These are phyloP conservation scores for Poeciliopsis prolifica DNA, from an alignment of 2,113 vertebrate species.

Conservation along the genomic window DNA sequence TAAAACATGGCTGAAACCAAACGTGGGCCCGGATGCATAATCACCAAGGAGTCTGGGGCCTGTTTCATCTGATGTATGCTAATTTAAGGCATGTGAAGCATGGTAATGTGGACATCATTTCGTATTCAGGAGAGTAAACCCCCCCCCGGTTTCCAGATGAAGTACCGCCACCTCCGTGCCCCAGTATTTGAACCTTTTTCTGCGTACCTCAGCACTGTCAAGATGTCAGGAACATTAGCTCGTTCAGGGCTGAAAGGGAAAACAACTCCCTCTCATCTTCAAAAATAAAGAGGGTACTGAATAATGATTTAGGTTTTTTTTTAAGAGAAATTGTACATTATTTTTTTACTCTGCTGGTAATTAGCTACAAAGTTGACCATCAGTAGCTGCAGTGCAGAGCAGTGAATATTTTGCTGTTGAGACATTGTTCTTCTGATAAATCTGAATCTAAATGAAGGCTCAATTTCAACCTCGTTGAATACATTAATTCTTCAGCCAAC, in stretches of 20 bases:
- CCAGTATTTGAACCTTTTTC: conserved; percentile 54
- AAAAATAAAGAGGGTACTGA: neutral
- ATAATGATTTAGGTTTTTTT: neutral
- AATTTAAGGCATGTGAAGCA: conserved; percentile 67
- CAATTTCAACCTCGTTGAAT: neutral
- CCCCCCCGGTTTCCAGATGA: neutral
- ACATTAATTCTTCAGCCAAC: neutral
- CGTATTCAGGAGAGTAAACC: conserved; percentile 23
- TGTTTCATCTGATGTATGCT: conserved; percentile 73
- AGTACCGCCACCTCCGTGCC: neutral
- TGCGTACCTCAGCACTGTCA: conserved; percentile 55
- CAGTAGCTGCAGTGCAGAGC: too few relatives aligned
- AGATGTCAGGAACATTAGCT: conserved; percentile 28
- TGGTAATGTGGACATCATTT: conserved; percentile 66
- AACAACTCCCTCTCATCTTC: conserved; percentile 19
- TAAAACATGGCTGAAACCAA: conserved; percentile 67
- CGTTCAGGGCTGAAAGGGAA: conserved; percentile 24
- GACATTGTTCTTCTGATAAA: neutral
- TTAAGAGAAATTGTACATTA: neutral
- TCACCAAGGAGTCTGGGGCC: conserved; percentile 51
- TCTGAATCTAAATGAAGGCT: neutral
- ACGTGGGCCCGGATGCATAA: conserved; percentile 61
- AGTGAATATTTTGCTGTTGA: neutral
- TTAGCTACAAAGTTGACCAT: neutral
- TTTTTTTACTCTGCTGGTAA: neutral